Percentiles rank a stretch among this genome's conserved stretches.
Conservation (phyloP, 2,113 vertebrate species). For the Antechinus flavipes region DNA sequence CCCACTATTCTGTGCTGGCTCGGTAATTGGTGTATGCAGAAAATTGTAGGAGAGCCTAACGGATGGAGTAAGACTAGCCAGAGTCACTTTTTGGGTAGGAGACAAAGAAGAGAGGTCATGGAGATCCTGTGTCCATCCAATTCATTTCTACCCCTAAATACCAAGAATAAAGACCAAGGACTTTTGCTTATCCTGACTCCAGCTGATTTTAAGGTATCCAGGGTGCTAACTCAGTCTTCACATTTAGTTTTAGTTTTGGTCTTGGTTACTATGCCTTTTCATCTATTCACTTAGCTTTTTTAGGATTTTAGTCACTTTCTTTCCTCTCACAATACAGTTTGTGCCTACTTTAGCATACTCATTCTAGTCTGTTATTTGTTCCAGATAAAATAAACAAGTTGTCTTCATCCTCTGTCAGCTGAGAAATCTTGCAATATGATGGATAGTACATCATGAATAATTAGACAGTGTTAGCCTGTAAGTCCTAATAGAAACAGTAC, state of each 20-base stretch:
- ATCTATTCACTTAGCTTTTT: not conserved
- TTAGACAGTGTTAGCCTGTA: conserved; percentile 75
- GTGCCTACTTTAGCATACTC: conserved; percentile 17
- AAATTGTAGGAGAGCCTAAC: too few species aligned
- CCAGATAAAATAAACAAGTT: conserved; percentile 41
- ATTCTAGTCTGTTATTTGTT: conserved; percentile 37
- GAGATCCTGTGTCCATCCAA: too few species aligned
- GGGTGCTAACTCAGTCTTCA: too few species aligned
- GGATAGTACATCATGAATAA: conserved; percentile 76
- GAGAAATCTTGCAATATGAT: conserved; percentile 72
- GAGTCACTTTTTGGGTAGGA: too few species aligned
- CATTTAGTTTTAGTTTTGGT: not conserved
- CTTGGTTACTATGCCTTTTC: not conserved
- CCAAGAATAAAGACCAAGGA: too few species aligned
- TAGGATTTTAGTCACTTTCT: not conserved
- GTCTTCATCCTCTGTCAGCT: conserved; percentile 56
- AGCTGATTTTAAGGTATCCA: too few species aligned
- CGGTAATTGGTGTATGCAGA: too few species aligned
- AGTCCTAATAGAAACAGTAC: conserved; percentile 74
- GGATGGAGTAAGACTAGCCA: too few species aligned
- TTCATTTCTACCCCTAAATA: too few species aligned
- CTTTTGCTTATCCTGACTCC: too few species aligned
- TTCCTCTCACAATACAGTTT: not conserved
- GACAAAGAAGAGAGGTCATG: too few species aligned
- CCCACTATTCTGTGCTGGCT: too few species aligned